Base-by-base conservation (phyloP, 2,797 vertebrate genomes). In the Erethizon dorsatum region DNA sequence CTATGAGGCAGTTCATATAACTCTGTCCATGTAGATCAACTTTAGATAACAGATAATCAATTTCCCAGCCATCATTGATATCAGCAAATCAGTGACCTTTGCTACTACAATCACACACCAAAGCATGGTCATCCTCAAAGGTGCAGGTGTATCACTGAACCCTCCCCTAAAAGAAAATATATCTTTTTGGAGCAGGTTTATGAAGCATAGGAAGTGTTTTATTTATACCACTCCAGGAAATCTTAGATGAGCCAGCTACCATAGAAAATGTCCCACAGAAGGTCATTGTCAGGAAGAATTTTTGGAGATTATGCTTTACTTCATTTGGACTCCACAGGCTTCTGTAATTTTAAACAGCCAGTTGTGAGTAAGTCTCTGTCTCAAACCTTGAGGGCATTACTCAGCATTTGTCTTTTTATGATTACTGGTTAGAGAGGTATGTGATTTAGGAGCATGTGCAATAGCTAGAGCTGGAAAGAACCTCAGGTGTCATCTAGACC, bases 311-410 rank as follows among this genome's bases (percentile, higher is more conserved):
- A 63, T 57, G 22, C 17, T 86, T 96, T 95, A 31, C 63, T 80
- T 84, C 22, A 37, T 13, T 45, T 45, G 33, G 9, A 31, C n/a
- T 75, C 33, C n/a, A 92, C 31, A 94, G 14, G 9, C 15, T 52
- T 83, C 75, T 86, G 59, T 71, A 82, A n/a, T 52, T 45, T 97
- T 89, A 65, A 93, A 65, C 12, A 54, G 20, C 57, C 18, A 71
- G 24, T 61, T 63, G 63, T 80, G n/a, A 86, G 14, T 67, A 78
- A 56, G 15, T 37, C 57, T 84, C 17, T 93, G 45, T 61, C 20
- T 93, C 75, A n/a, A 89, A 78, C n/a, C 47, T 83, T 71, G 61
- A 7, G 33, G 59, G 8, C 18, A 88, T 14, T 54, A 7, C 69
- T 88, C 7, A 86, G 15, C 15, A 33, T 67, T 28, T 88, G 45